Evolutionary conservation across 2,113 vertebrate genomes (phyloP).

Genomic region (Zosterops pallidus): DNA sequence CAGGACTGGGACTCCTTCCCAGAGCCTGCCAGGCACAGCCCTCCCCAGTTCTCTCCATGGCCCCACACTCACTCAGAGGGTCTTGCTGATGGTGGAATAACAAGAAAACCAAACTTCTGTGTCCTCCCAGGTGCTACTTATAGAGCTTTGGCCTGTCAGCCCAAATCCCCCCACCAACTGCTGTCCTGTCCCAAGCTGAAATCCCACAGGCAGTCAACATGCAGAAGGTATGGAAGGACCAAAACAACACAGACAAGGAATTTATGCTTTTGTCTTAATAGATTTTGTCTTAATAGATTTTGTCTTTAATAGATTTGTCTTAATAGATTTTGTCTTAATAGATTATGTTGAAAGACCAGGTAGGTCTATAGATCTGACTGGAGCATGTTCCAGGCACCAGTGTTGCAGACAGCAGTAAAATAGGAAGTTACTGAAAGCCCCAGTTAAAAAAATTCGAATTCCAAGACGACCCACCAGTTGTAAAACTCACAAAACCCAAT

Average conservation of each 20-base stretch:
- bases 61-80: not conserved
- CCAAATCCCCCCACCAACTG: not conserved
- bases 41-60: not conserved
- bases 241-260: not conserved
- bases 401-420: not conserved
- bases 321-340: not conserved
- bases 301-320: no score
- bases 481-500: not conserved
- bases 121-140: not conserved
- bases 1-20: not conserved
- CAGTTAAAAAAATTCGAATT: not conserved
- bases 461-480: not conserved
- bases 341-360: not conserved
- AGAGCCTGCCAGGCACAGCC: not conserved
- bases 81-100: not conserved
- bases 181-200: not conserved
- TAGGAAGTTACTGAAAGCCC: not conserved
- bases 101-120: not conserved
- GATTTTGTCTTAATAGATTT: not conserved
- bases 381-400: not conserved
- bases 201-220: not conserved
- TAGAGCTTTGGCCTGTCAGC: not conserved
- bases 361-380: not conserved
- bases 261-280: not conserved
- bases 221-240: not conserved